Evolutionary conservation across 1,140 invertebrate species (phyloP), one percentile per base, ranked within the genome.

Genomic region (Contarinia nasturtii): DNA sequence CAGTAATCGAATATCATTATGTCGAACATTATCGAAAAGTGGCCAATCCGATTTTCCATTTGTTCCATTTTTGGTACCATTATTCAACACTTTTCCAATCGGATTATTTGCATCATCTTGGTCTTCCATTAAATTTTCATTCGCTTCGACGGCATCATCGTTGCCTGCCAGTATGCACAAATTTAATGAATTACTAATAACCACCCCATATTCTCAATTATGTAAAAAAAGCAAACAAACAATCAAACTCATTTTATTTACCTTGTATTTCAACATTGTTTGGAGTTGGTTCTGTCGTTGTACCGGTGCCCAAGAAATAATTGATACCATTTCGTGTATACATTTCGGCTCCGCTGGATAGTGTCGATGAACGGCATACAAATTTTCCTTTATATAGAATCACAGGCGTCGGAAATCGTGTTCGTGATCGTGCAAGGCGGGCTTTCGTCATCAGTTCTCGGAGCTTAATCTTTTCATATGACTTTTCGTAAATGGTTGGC

Each of bases 341-440:
- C 51, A 86, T 81, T 63, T 87, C 84, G 8, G 77, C 73, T 44
- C 79, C 79, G 44, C 80, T 73, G 19, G 78, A 75, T 12, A 82
- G 54, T 1, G 79, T 82, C 2, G 77, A 72, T 14, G 77, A 82
- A 36, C 79, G 71, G 60, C 78, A 81, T 27, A 82, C 71, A 49
- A 77, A 72, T 64, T 82, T 84, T 43, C 80, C 80, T 49, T 81
- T 75, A 56, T 74, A 84, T 42, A 86, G 65, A 54, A 88, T 86
- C 4, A 86, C 82, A 34, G 84, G 82, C 36, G 83, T 63, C 27
- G 81, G 80, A 68, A 87, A 87, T 55, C 84, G 69, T 48, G 77
- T 75, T 48, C 84, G 69, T 65, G 82, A 86, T 52, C 67, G 55
- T 4, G 74, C 74, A 54, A 68, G 68, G 56, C 74, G 70, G 12